These are phyloP conservation scores for Bostrychus sinensis DNA, from an alignment of 2,113 vertebrate species.

Conservation along the genomic window DNA sequence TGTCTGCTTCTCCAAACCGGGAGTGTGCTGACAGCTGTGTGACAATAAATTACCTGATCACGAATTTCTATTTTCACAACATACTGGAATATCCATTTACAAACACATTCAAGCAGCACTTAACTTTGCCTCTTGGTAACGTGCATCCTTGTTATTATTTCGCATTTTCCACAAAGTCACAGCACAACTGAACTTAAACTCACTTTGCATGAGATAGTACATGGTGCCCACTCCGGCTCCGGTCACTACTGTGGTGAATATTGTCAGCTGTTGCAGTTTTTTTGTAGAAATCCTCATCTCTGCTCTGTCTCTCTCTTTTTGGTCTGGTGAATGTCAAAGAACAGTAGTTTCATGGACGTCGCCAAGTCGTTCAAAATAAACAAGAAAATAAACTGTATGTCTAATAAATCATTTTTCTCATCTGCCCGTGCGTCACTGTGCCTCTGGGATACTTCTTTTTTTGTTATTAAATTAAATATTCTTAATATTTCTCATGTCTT, in stretches of 20 bases:
- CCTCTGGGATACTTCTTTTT: background rate
- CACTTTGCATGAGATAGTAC: slow-evolving; percentile 87
- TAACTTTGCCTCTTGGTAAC: no score
- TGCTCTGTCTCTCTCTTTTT: background rate
- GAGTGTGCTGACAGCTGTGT: no score
- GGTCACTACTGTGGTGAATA: slow-evolving; percentile 82
- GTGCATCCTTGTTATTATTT: background rate
- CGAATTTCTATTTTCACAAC: background rate
- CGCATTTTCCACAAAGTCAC: background rate
- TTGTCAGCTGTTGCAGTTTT: slow-evolving; percentile 82
- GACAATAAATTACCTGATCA: background rate
- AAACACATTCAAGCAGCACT: background rate
- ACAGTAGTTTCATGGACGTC: no score
- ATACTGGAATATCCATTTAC: background rate
- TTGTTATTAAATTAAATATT: background rate
- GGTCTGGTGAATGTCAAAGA: no score
- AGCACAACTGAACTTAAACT: background rate
- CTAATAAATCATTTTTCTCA: background rate
- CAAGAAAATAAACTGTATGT: background rate
- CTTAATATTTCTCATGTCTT: background rate
- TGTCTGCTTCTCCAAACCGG: no score
- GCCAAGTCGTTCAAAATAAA: background rate
- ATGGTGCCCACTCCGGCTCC: slow-evolving; percentile 78
- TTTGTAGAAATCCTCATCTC: slow-evolving; percentile 76
- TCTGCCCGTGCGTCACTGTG: background rate